Conservation (phyloP, 2,113 vertebrate species). For the Fulmarus glacialis region DNA sequence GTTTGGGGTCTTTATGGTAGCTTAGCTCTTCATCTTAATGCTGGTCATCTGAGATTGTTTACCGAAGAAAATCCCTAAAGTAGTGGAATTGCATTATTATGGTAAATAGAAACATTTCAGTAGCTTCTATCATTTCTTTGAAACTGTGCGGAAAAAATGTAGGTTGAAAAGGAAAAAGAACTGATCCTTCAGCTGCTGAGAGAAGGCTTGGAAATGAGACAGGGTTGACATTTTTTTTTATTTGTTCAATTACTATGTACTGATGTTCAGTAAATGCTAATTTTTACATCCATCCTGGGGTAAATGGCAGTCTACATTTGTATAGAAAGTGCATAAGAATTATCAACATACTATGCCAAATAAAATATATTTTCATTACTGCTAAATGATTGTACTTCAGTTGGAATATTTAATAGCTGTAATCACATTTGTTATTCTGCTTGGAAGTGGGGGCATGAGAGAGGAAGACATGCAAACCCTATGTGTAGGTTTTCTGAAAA, state of each 20-base stretch:
- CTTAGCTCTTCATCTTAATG: constrained; percentile 41
- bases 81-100: constrained; percentile 20
- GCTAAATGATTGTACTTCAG: neutral
- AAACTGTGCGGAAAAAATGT: neutral
- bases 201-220: neutral
- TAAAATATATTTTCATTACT: neutral
- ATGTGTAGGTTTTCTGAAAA: neutral
- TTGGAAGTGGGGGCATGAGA: neutral
- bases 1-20: constrained; percentile 45
- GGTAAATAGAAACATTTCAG: constrained; percentile 48
- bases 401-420: constrained; percentile 1
- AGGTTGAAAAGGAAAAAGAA: constrained; percentile 10
- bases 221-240: neutral
- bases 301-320: neutral
- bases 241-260: neutral
- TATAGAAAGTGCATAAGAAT: neutral
- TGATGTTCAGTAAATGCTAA: neutral
- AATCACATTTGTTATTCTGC: neutral
- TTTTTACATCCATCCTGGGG: neutral
- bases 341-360: neutral
- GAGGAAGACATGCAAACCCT: neutral
- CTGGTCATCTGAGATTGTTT: constrained; percentile 49
- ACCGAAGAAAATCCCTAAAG: constrained; percentile 19
- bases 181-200: neutral
- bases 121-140: constrained; percentile 42